Evolutionary conservation across 2,888 invertebrate species (phyloP), one percentile per base, ranked within the genome.

Genomic region (Deladenus siricidicola): DNA sequence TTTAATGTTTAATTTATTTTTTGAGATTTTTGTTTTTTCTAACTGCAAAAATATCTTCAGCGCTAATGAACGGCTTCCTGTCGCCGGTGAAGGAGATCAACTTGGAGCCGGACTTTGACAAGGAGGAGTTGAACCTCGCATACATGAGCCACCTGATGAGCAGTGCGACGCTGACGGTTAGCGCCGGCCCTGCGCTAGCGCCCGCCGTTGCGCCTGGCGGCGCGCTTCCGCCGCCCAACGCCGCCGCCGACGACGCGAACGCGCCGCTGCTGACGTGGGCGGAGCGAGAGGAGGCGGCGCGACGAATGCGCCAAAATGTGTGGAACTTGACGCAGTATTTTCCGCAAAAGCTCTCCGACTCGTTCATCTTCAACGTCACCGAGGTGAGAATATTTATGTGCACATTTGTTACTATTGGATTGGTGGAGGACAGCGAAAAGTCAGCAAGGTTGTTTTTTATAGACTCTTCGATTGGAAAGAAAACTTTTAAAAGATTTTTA

Each of bases 331-430:
- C 53, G 19, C 34, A 53, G n/a, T 53, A 53, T 30, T 29, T 34
- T 39, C 53, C 53, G n/a, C 21, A 23, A 30, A 34, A 29, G n/a
- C 53, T 53, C 4, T n/a, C 21, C 21, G 53, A 53, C 29, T 34
- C 53, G 21, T 53, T 53, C n/a, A 53, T 53, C 21, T 39, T 53
- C 6, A 53, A 53, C 4, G 34, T 53, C 30, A 19, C 53, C 21
- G 53, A 53, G 53, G 53, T 30, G 39, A 14, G 14, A 4, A 24
- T 45, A 4, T 24, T 48, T n/a, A 48, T n/a, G 1, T n/a, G 21
- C 14, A 48, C n/a, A n/a, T n/a, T n/a, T n/a, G n/a, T n/a, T n/a
- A n/a, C n/a, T n/a, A n/a, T n/a, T n/a, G n/a, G n/a, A n/a, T n/a
- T n/a, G n/a, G n/a, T n/a, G n/a, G n/a, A n/a, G n/a, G n/a, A n/a